phyloP scores from a whole-genome alignment of 2,113 vertebrate species.

The Synchiropus splendidus region DNA sequence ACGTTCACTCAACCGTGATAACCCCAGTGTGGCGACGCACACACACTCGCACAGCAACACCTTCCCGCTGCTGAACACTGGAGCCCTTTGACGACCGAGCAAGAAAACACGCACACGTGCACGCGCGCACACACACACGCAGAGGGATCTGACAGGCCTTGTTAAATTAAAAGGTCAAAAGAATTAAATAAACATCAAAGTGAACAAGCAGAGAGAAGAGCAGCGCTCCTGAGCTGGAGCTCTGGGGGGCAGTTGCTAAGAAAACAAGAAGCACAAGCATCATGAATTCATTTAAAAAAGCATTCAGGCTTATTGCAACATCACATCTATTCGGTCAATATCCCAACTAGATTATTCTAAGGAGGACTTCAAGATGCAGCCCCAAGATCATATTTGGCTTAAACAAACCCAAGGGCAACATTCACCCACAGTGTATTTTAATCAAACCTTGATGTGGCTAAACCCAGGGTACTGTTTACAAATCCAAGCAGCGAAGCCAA shows the following conservation, averaged over 20 bases:
- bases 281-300: constrained; percentile 16
- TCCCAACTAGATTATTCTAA: constrained; percentile 17
- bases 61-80: constrained; percentile 6
- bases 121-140: constrained; percentile 1
- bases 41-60: constrained; percentile 2
- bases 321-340: background rate
- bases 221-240: too few species aligned
- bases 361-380: too few species aligned
- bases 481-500: too few species aligned
- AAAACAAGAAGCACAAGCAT: constrained; percentile 13
- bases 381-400: too few species aligned
- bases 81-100: constrained; percentile 3
- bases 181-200: constrained; percentile 42
- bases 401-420: too few species aligned
- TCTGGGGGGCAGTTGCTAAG: constrained; percentile 2
- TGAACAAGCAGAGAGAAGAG: constrained; percentile 14
- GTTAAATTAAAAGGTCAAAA: constrained; percentile 47
- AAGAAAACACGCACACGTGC: constrained; percentile 4
- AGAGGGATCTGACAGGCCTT: constrained; percentile 19
- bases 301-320: constrained; percentile 7
- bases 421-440: too few species aligned
- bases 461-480: background rate
- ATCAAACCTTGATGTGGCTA: background rate
- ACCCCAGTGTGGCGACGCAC: constrained; percentile 10
- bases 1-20: constrained; percentile 36